Evolutionary conservation across 2,888 invertebrate species (phyloP).

Genomic region (Choreutis nemorana): DNA sequence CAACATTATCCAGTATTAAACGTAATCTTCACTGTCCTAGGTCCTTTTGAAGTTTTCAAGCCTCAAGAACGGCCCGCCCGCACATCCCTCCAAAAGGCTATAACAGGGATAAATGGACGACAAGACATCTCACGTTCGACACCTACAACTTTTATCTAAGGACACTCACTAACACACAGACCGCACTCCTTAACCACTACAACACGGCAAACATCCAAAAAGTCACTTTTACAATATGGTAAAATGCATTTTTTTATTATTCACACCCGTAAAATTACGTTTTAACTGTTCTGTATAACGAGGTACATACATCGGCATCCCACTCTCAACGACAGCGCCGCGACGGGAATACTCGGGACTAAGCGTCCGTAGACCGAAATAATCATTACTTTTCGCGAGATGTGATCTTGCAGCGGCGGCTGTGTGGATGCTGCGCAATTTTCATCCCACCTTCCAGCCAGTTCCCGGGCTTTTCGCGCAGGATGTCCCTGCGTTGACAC

Average conservation of each 20-base stretch:
- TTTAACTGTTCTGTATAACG: conserved; percentile 41
- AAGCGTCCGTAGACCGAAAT: conserved; percentile 57
- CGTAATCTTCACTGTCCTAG: conserved; percentile 4
- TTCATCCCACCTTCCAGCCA: conserved; percentile 32
- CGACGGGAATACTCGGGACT: conserved; percentile 54
- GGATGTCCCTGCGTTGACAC: conserved; percentile 39
- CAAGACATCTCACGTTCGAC: conserved; percentile 9
- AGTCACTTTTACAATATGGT: conserved; percentile 18
- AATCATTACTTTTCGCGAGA: conserved; percentile 67
- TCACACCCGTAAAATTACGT: conserved; percentile 32
- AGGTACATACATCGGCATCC: conserved; percentile 41
- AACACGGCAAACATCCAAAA: conserved; percentile 8
- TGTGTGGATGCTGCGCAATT: conserved; percentile 55
- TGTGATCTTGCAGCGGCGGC: conserved; percentile 54
- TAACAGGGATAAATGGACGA: conserved; percentile 28
- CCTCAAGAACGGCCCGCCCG: conserved; percentile 18
- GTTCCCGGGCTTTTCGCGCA: conserved; percentile 60
- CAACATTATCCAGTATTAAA: conserved; percentile 5
- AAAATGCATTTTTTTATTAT: conserved; percentile 37
- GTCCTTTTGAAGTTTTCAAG: not conserved
- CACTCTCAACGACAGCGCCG: conserved; percentile 43
- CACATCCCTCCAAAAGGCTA: conserved; percentile 23
- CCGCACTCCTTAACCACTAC: not conserved
- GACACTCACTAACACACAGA: too few relatives aligned
- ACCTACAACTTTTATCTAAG: conserved; percentile 2